A percentile compares a stretch with the other conserved stretches of the same genome.
Conservation (phyloP, 1,140 invertebrate genomes). For the Eriocheir sinensis region DNA sequence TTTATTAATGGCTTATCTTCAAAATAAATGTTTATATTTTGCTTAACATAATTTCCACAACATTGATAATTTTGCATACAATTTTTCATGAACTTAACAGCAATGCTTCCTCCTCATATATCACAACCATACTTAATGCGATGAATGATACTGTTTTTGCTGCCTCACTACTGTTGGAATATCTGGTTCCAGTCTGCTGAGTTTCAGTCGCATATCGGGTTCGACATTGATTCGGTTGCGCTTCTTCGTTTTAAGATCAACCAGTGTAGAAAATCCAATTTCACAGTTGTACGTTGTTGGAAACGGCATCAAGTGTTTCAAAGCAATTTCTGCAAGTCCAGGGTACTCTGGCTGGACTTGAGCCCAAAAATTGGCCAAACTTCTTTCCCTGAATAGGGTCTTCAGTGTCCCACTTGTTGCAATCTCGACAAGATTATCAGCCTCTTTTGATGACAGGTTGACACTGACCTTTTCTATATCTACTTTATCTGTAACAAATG, state of each 20-base stretch:
- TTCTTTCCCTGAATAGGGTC: slow-evolving; percentile 32
- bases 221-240: slow-evolving; percentile 41
- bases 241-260: slow-evolving; percentile 42
- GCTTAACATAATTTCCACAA: too few species aligned
- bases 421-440: slow-evolving; percentile 48
- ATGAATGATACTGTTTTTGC: slow-evolving; percentile 46
- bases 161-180: not conserved
- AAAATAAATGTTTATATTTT: too few species aligned
- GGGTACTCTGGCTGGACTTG: slow-evolving; percentile 42
- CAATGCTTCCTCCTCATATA: slow-evolving; percentile 17
- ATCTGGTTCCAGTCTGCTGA: slow-evolving; percentile 34
- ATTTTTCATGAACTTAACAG: too few species aligned
- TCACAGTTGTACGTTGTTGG: slow-evolving; percentile 44
- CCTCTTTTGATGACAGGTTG: slow-evolving; percentile 36
- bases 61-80: too few species aligned
- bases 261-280: slow-evolving; percentile 24
- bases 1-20: too few species aligned
- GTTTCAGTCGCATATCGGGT: slow-evolving; percentile 41
- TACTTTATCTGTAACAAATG: slow-evolving; percentile 43
- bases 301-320: slow-evolving; percentile 51
- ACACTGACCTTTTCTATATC: slow-evolving; percentile 42
- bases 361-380: slow-evolving; percentile 47
- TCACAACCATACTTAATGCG: not conserved
- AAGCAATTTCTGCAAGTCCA: slow-evolving; percentile 49
- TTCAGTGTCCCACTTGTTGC: slow-evolving; percentile 49